Conservation (phyloP, 2,888 invertebrate genomes). For the Dolichomitus sp. region DNA sequence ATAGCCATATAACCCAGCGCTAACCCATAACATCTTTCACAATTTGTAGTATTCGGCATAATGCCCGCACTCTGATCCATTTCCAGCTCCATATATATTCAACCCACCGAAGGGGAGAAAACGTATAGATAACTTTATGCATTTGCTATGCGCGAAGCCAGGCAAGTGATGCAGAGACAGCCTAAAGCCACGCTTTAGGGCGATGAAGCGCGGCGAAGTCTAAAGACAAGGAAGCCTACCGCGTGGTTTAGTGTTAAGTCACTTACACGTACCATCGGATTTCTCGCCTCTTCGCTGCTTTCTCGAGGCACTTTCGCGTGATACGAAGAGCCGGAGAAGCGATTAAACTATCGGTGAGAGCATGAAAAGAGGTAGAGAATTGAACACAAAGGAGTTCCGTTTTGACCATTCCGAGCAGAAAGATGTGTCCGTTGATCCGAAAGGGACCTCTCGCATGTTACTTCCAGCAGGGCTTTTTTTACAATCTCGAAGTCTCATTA, state of each 20-base stretch:
- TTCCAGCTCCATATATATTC: constrained; percentile 7
- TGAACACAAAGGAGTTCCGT: constrained; percentile 52
- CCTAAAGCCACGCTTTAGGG: constrained; percentile 1
- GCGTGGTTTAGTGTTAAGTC: constrained; percentile 21
- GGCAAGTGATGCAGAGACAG: constrained; percentile 25
- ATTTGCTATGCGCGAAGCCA: constrained; percentile 38
- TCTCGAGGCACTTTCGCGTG: constrained; percentile 12
- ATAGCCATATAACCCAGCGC: not conserved
- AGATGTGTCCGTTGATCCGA: constrained; percentile 41
- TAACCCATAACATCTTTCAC: not conserved
- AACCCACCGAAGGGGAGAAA: constrained; percentile 1
- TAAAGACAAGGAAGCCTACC: constrained; percentile 42
- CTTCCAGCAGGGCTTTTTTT: constrained; percentile 26
- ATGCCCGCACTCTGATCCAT: constrained; percentile 13
- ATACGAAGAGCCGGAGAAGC: constrained; percentile 14
- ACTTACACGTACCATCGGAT: constrained; percentile 8
- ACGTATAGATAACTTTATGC: not conserved
- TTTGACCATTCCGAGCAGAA: constrained; percentile 36
- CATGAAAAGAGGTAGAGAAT: constrained; percentile 24
- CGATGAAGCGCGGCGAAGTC: constrained; percentile 9
- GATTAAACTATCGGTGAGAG: constrained; percentile 41
- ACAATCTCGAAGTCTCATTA: constrained; percentile 49
- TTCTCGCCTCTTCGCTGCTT: constrained; percentile 8
- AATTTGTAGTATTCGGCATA: constrained; percentile 9
- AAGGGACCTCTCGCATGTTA: constrained; percentile 27